phyloP scores from a whole-genome alignment of 2,113 vertebrate species.

The Sturnus vulgaris region DNA sequence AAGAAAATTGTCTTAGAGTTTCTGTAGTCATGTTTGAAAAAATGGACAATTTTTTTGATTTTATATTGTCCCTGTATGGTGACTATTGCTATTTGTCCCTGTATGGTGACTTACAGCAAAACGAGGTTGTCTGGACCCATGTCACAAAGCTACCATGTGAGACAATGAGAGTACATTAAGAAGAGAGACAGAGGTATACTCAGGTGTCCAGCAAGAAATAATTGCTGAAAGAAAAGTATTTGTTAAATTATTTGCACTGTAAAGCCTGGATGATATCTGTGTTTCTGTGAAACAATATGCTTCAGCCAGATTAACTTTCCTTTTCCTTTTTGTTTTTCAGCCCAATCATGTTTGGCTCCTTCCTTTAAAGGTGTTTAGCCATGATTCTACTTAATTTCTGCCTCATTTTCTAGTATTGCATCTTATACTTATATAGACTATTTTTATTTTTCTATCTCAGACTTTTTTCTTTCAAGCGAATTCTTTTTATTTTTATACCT shows the following conservation, averaged over 20 bases:
- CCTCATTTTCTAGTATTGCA: not conserved
- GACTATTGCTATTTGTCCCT: not conserved
- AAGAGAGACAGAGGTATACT: not conserved
- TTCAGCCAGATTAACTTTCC: not conserved
- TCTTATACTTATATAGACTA: not conserved
- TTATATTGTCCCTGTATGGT: not conserved
- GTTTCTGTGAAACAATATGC: not conserved
- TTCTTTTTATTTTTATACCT: not conserved
- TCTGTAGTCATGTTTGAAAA: not conserved
- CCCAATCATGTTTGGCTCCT: not conserved
- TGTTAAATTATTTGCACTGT: not conserved
- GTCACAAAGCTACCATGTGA: not conserved
- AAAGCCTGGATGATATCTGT: not conserved
- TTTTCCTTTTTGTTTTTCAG: not conserved
- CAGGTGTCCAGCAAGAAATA: not conserved
- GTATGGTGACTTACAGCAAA: not conserved
- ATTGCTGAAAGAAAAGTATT: not conserved
- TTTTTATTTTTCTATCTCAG: not conserved
- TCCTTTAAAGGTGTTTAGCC: not conserved
- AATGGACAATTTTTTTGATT: rapidly evolving
- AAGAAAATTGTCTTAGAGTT: not conserved
- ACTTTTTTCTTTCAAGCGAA: not conserved
- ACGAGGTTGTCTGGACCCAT: not conserved
- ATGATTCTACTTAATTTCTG: not conserved
- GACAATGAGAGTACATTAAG: not conserved